These are phyloP conservation scores for Sycophila sp. DNA, from an alignment of 1,140 invertebrate genomes.

Conservation along the genomic window DNA sequence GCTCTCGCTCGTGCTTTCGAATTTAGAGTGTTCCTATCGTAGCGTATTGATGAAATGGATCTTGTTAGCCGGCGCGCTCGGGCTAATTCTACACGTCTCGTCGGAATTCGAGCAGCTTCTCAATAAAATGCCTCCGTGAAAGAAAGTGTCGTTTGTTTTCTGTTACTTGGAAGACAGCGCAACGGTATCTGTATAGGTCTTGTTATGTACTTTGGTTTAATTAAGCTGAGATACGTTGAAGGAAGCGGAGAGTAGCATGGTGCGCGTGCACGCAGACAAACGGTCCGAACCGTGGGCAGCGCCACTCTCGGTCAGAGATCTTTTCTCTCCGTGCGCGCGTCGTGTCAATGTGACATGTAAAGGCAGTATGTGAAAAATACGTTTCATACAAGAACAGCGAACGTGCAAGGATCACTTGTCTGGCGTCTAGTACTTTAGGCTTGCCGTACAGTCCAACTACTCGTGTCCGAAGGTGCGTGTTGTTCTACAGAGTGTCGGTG, in stretches of 20 bases:
- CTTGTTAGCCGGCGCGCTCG: too few species aligned
- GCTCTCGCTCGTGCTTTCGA: too few species aligned
- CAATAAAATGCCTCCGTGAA: constrained; percentile 67
- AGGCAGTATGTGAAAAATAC: constrained; percentile 42
- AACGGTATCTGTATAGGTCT: too few species aligned
- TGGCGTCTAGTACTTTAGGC: constrained; percentile 38
- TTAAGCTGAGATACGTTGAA: constrained; percentile 59
- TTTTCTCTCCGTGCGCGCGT: constrained; percentile 44
- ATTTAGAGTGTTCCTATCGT: constrained; percentile 64
- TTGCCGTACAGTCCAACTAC: constrained; percentile 7
- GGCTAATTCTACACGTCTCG: too few species aligned
- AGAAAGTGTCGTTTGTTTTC: constrained; percentile 43
- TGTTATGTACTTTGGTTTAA: constrained; percentile 38
- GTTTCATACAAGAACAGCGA: constrained; percentile 61
- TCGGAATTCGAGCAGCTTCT: constrained; percentile 60
- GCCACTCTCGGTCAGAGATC: too few species aligned
- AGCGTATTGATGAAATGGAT: constrained; percentile 50
- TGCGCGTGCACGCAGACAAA: constrained; percentile 42
- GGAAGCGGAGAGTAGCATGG: constrained; percentile 53
- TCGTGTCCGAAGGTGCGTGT: background rate
- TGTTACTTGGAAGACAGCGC: too few species aligned
- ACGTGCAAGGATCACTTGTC: constrained; percentile 57
- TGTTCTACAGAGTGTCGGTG: background rate
- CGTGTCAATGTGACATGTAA: constrained; percentile 38
- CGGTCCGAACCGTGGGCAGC: too few species aligned